phyloP scores from a whole-genome alignment of 2,888 invertebrate genomes.

The Drosophila neotestacea region DNA sequence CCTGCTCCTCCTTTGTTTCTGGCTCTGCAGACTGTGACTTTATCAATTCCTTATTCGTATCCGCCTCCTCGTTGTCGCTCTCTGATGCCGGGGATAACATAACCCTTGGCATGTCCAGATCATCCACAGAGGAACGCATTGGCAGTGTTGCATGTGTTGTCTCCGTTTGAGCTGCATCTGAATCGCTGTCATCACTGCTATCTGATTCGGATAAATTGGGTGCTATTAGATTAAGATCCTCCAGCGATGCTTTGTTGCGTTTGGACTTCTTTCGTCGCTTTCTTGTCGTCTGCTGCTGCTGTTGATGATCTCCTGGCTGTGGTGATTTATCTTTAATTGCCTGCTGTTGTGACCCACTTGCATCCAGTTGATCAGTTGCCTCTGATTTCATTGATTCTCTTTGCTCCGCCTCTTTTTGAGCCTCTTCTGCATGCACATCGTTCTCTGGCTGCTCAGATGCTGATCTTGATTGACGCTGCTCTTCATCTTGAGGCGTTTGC shows the following conservation, averaged over 20 bases:
- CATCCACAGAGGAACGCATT: constrained; percentile 61
- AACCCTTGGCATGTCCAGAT: constrained; percentile 79
- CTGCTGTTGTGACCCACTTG: background rate
- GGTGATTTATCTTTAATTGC: background rate
- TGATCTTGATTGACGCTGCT: constrained; percentile 20
- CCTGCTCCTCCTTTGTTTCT: constrained; percentile 18
- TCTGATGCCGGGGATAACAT: constrained; percentile 84
- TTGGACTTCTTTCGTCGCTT: constrained; percentile 84
- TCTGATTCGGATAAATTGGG: constrained; percentile 94
- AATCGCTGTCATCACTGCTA: constrained; percentile 89
- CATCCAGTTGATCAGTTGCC: constrained; percentile 16
- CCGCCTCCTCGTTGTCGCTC: constrained; percentile 60
- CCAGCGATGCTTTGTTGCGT: constrained; percentile 83
- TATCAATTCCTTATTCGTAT: constrained; percentile 12
- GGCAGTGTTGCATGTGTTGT: constrained; percentile 38
- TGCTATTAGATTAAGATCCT: constrained; percentile 91
- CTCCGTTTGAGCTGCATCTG: constrained; percentile 57
- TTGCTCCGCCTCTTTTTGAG: background rate
- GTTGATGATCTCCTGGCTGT: constrained; percentile 3
- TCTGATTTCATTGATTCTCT: constrained; percentile 2
- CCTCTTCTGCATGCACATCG: constrained; percentile 20
- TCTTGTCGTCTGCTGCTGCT: constrained; percentile 57
- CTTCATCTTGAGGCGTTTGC: constrained; percentile 16
- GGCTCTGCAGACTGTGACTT: constrained; percentile 7
- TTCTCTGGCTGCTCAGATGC: constrained; percentile 17